These are phyloP conservation scores for Drymodes brunneopygia DNA, from an alignment of 2,113 vertebrate genomes.

Conservation along the genomic window DNA sequence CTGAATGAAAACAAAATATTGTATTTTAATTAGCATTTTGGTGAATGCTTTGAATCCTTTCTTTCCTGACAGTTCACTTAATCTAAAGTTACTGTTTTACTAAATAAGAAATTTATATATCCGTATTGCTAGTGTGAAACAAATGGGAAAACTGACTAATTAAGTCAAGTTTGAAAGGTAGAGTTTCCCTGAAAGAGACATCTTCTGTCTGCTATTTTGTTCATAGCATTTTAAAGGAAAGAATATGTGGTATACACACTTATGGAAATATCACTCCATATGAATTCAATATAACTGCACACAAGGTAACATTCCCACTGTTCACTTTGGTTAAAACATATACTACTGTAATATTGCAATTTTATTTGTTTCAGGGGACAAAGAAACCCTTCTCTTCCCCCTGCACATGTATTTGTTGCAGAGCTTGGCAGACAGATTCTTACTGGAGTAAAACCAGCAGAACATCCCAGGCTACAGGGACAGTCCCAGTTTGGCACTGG, in stretches of 20 bases:
- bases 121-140: background rate
- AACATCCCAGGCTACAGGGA: fast-evolving
- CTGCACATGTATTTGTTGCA: background rate
- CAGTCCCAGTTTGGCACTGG: fast-evolving
- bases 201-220: background rate
- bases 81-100: background rate
- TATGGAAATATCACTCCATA: background rate
- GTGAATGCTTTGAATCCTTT: background rate
- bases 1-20: background rate
- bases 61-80: background rate
- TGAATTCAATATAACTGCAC: background rate
- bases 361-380: background rate
- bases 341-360: background rate
- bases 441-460: background rate
- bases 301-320: background rate
- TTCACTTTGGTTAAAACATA: background rate
- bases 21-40: background rate
- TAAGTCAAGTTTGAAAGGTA: background rate
- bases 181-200: background rate
- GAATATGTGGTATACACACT: background rate
- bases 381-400: background rate
- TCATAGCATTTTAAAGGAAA: background rate
- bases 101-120: background rate
- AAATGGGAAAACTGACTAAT: background rate
- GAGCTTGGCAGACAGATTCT: background rate